These are phyloP conservation scores for Cossypha heuglini DNA, from an alignment of 2,797 vertebrate genomes.

Conservation along the genomic window DNA sequence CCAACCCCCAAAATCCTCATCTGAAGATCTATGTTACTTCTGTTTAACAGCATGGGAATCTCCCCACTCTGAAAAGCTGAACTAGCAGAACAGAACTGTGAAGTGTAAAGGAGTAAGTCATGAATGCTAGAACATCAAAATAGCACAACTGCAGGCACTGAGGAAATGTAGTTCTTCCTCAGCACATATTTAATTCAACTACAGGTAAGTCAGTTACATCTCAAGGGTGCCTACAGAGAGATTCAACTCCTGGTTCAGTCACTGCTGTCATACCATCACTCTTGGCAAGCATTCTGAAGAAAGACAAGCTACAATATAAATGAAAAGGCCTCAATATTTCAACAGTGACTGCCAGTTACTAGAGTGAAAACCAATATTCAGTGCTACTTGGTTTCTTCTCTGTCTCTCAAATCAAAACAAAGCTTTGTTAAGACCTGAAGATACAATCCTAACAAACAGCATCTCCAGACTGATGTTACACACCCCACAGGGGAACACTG, in stretches of 20 bases:
- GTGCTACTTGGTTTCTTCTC: neutral
- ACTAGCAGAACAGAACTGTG: neutral
- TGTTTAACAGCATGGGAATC: neutral
- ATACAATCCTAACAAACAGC: neutral
- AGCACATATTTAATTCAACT: rapidly evolving
- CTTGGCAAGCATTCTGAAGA: neutral
- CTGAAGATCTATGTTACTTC: neutral
- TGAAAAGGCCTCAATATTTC: neutral
- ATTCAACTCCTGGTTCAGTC: neutral
- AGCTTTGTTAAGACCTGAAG: neutral
- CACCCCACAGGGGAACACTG: neutral
- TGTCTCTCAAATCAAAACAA: neutral
- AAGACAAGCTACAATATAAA: neutral
- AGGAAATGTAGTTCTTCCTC: neutral
- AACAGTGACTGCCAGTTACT: neutral
- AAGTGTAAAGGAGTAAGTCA: neutral
- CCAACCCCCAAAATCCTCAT: neutral
- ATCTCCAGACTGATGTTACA: neutral
- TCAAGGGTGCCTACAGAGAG: neutral
- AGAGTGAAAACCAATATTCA: neutral
- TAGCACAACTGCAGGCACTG: neutral
- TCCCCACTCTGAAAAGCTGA: neutral
- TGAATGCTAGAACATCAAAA: neutral
- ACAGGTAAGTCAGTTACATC: neutral
- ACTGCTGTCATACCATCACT: neutral